Base-by-base conservation (phyloP, 2,888 invertebrate genomes). In the Octodonta nipae region DNA sequence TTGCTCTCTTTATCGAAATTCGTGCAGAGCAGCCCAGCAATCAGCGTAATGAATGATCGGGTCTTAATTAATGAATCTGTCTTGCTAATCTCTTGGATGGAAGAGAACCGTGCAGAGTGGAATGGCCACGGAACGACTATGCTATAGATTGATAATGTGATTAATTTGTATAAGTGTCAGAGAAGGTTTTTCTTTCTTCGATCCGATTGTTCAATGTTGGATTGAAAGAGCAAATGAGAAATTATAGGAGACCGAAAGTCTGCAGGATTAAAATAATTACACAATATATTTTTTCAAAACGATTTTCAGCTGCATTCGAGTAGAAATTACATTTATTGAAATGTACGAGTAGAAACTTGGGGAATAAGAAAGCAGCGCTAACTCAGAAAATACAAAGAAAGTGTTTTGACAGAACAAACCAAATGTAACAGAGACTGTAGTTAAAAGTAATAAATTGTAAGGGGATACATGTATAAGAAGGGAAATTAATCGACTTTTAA, bases 81-180 rank as follows among this genome's bases (percentile, higher is more conserved):
- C 61, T 61, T 60, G 61, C 61, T 62, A 62, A 61, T 62, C 62
- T 62, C 58, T 58, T 60, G 60, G 61, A 61, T 60, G 60, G 61
- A 61, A 55, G 49, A 54, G 54, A n/a, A n/a, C 54, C 56, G 56
- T 51, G 54, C 54, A 44, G 51, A 50, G 51, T 49, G 54, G 50
- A 54, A 51, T 56, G 55, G 54, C 53, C 52, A 55, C 54, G 52
- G 44, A 57, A 53, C 17, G 11, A 12, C n/a, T 10, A 10, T 13
- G 48, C 52, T 54, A 53, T 54, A 53, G 58, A 60, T 60, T 61
- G 59, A 60, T 62, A 62, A 62, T 60, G 61, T 60, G 60, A 62
- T 62, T 61, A 61, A 62, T 61, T 61, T 61, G 60, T 60, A 58
- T 58, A 51, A 54, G 49, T 51, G 15, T 15, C 26, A 11, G 36